Percentiles rank a stretch among this genome's conserved stretches.
Evolutionary conservation across 2,888 invertebrate species (phyloP).

Genomic region (Bimastos eiseni): DNA sequence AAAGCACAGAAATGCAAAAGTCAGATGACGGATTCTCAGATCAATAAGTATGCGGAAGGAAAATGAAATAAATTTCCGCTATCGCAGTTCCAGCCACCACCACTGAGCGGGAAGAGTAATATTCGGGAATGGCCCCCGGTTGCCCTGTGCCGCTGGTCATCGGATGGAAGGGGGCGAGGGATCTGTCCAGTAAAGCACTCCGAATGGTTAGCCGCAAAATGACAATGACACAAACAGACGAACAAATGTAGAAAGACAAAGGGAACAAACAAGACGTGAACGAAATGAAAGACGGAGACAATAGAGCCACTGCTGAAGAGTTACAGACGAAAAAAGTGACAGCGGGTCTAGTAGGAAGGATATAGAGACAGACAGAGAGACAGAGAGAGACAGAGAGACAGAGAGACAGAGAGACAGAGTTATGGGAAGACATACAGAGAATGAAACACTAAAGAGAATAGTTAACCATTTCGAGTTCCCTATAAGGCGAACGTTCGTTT

Average conservation of each 20-base stretch:
- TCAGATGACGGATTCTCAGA: not conserved
- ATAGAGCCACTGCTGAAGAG: not conserved
- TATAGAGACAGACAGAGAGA: not conserved
- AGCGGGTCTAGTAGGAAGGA: too few species aligned
- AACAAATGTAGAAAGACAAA: not conserved
- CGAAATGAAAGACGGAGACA: not conserved
- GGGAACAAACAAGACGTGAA: not conserved
- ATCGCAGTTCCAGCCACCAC: not conserved
- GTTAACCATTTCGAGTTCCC: too few species aligned
- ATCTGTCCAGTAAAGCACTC: not conserved
- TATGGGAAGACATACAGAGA: not conserved
- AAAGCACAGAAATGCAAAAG: not conserved
- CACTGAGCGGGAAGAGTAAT: not conserved
- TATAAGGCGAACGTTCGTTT: too few species aligned
- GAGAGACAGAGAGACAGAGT: not conserved
- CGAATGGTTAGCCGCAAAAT: too few species aligned
- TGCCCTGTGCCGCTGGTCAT: not conserved
- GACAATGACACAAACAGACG: not conserved
- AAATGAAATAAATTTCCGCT: conserved; percentile 13
- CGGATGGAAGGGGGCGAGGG: not conserved
- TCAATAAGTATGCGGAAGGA: not conserved
- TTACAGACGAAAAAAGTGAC: not conserved
- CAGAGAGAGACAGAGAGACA: not conserved
- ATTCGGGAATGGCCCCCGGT: conserved; percentile 2
- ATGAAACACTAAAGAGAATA: too few species aligned